Conservation (phyloP, 2,113 vertebrate genomes). For the Bettongia penicillata region DNA sequence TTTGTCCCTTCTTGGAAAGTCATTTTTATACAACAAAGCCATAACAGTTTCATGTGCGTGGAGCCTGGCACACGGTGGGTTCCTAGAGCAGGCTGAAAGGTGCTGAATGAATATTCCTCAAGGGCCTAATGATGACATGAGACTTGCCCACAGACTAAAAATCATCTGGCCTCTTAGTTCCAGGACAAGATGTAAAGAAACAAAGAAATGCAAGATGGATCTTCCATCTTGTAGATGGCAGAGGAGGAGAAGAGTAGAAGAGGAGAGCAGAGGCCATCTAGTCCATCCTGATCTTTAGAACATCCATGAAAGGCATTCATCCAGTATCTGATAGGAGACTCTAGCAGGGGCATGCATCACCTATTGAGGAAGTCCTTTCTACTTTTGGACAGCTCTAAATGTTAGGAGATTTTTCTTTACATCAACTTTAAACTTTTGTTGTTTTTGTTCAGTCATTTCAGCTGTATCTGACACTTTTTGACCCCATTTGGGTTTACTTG, state of each 20-base stretch:
- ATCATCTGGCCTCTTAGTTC: neutral
- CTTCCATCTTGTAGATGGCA: neutral
- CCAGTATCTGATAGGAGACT: too few relatives aligned
- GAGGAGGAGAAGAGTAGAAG: neutral
- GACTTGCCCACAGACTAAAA: neutral
- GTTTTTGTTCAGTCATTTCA: too few relatives aligned
- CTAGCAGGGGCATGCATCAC: too few relatives aligned
- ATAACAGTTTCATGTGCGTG: neutral
- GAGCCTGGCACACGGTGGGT: neutral
- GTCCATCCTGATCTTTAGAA: too few relatives aligned
- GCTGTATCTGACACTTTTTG: too few relatives aligned
- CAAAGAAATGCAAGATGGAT: neutral
- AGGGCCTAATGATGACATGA: neutral
- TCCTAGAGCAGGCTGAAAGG: neutral
- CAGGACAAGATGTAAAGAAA: neutral
- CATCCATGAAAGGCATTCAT: too few relatives aligned
- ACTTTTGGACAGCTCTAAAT: too few relatives aligned
- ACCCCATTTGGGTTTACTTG: too few relatives aligned
- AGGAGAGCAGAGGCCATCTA: neutral
- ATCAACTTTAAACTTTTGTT: too few relatives aligned
- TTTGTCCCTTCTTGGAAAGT: neutral
- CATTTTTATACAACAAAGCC: neutral
- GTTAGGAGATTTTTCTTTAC: too few relatives aligned
- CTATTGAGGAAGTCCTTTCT: too few relatives aligned
- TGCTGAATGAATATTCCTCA: neutral